phyloP scores from a whole-genome alignment of 2,888 invertebrate species.

The Yponomeuta malinellus region DNA sequence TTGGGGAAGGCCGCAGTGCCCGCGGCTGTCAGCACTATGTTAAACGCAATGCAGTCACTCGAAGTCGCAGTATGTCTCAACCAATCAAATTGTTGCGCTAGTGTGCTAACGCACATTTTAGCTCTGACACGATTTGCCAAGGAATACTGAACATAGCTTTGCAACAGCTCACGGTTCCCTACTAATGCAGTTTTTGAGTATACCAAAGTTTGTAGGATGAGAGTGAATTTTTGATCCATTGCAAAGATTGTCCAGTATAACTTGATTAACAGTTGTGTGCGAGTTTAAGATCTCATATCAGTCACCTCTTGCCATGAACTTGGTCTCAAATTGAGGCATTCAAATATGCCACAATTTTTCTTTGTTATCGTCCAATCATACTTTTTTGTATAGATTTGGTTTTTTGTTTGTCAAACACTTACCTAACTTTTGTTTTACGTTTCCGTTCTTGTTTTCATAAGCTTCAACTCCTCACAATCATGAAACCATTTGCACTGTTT shows the following conservation, averaged over 20 bases:
- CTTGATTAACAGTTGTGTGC: background rate
- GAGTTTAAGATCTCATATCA: slow-evolving; percentile 12
- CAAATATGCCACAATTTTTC: slow-evolving; percentile 2
- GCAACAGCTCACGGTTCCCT: background rate
- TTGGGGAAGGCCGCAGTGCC: slow-evolving; percentile 82
- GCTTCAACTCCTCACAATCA: slow-evolving; percentile 3
- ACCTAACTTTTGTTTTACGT: slow-evolving; percentile 11
- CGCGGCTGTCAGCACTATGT: slow-evolving; percentile 84
- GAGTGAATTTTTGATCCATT: background rate
- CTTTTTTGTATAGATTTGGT: background rate
- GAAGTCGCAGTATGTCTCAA: slow-evolving; percentile 74
- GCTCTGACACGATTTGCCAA: slow-evolving; percentile 46
- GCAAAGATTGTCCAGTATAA: slow-evolving; percentile 4
- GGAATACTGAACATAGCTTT: slow-evolving; percentile 50
- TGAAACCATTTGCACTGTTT: slow-evolving; percentile 11
- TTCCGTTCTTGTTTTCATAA: slow-evolving; percentile 6
- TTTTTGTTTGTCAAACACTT: slow-evolving; percentile 6
- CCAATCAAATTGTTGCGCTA: slow-evolving; percentile 71
- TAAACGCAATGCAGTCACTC: slow-evolving; percentile 81
- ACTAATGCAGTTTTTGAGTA: background rate
- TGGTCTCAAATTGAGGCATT: slow-evolving; percentile 1
- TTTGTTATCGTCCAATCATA: background rate
- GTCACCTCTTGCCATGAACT: slow-evolving; percentile 6
- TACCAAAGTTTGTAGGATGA: slow-evolving; percentile 1
- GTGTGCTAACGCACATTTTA: slow-evolving; percentile 70